These are phyloP conservation scores for Cremastinae sp. DNA, from an alignment of 2,888 invertebrate species.

Conservation along the genomic window DNA sequence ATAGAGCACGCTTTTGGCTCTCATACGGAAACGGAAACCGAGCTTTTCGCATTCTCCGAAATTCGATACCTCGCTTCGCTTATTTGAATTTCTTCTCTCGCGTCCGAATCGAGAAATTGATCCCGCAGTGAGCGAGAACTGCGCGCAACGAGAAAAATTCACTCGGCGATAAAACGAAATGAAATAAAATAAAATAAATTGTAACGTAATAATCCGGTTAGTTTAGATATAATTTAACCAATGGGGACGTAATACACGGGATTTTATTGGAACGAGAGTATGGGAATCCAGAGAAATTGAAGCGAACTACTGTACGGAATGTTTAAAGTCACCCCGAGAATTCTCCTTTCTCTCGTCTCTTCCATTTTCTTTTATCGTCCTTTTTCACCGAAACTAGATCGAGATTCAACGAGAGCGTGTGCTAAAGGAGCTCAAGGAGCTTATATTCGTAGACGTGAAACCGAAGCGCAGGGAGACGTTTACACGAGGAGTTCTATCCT, in stretches of 20 bases:
- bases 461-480: constrained; percentile 57
- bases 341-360: neutral
- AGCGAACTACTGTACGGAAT: constrained; percentile 53
- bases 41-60: constrained; percentile 4
- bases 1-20: constrained; percentile 19
- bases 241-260: constrained; percentile 38
- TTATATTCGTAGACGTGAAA: constrained; percentile 35
- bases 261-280: constrained; percentile 45
- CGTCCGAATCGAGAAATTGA: too few relatives aligned
- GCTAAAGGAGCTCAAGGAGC: constrained; percentile 49
- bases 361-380: constrained; percentile 6
- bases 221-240: constrained; percentile 1
- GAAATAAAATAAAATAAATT: neutral
- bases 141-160: too few relatives aligned
- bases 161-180: neutral
- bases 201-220: constrained; percentile 21
- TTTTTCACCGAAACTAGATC: constrained; percentile 55
- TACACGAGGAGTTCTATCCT: constrained; percentile 47
- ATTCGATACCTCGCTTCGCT: constrained; percentile 19
- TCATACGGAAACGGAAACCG: neutral
- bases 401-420: constrained; percentile 56
- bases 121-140: too few relatives aligned
- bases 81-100: too few relatives aligned
- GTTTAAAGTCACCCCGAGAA: constrained; percentile 36
- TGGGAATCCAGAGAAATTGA: constrained; percentile 52